These are phyloP conservation scores for Euzophera pinguis DNA, from an alignment of 2,888 invertebrate species.

Conservation along the genomic window DNA sequence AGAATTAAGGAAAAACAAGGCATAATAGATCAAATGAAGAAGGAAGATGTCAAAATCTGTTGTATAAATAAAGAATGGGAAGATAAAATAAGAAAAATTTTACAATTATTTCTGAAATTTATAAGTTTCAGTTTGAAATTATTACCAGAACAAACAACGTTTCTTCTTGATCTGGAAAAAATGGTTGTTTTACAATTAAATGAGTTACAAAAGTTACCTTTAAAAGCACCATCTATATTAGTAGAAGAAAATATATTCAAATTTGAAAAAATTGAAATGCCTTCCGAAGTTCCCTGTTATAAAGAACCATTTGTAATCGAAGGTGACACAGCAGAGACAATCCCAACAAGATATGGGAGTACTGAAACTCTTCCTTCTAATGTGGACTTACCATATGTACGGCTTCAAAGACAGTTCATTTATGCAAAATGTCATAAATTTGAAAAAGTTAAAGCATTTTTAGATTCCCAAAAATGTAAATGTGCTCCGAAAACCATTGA, in stretches of 20 bases:
- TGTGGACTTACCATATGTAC: constrained; percentile 52
- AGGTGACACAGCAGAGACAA: constrained; percentile 48
- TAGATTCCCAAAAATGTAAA: constrained; percentile 54
- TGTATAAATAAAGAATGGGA: constrained; percentile 61
- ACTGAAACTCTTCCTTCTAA: constrained; percentile 55
- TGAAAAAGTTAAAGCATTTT: constrained; percentile 51
- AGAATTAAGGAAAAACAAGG: constrained; percentile 49
- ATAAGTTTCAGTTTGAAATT: constrained; percentile 62
- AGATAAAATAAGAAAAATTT: constrained; percentile 59
- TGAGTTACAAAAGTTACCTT: constrained; percentile 56
- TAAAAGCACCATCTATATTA: constrained; percentile 38
- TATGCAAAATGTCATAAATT: constrained; percentile 66
- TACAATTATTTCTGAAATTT: constrained; percentile 63
- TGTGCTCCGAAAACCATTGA: constrained; percentile 31
- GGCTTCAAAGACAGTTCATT: constrained; percentile 52
- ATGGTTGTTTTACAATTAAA: constrained; percentile 65
- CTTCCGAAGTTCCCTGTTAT: constrained; percentile 33
- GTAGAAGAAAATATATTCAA: constrained; percentile 42
- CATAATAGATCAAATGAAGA: constrained; percentile 39
- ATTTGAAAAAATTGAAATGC: constrained; percentile 35
- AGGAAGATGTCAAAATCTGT: constrained; percentile 38
- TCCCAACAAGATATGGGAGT: constrained; percentile 50
- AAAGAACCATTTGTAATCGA: constrained; percentile 53
- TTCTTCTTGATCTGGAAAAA: constrained; percentile 64
- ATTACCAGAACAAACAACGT: constrained; percentile 64